phyloP scores from a whole-genome alignment of 2,888 invertebrate genomes.

The Priocnemis perturbator region DNA sequence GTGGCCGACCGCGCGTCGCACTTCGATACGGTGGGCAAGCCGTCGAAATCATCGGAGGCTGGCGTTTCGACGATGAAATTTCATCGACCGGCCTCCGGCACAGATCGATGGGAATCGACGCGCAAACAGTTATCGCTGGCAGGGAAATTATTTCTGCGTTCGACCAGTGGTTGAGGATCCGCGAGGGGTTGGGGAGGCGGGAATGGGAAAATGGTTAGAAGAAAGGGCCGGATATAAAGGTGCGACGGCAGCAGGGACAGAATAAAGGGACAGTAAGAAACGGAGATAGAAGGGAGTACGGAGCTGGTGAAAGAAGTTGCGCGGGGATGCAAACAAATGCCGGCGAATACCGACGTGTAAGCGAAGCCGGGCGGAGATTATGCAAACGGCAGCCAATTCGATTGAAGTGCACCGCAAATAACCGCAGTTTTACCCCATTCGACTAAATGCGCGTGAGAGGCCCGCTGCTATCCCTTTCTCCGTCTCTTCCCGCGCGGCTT shows the following conservation, averaged over 20 bases:
- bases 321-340: constrained; percentile 28
- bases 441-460: constrained; percentile 61
- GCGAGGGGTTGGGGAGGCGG: background rate
- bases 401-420: constrained; percentile 74
- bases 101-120: background rate
- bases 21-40: too few relatives aligned
- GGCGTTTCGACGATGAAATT: too few relatives aligned
- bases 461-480: constrained; percentile 9
- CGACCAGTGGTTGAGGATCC: background rate
- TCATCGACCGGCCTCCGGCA: too few relatives aligned
- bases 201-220: constrained; percentile 31
- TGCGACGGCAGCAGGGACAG: constrained; percentile 10
- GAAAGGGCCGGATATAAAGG: constrained; percentile 24
- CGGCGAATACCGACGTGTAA: constrained; percentile 27
- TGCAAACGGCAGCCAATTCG: constrained; percentile 74
- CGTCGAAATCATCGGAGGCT: too few relatives aligned
- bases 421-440: constrained; percentile 71
- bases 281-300: background rate
- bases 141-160: background rate
- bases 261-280: too few relatives aligned
- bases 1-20: too few relatives aligned
- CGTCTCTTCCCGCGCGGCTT: background rate
- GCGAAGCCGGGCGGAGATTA: constrained; percentile 62
- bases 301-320: constrained; percentile 40
- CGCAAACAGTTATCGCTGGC: background rate